These are phyloP conservation scores for Tachuris rubrigastra DNA, from an alignment of 2,113 vertebrate species.

Conservation along the genomic window DNA sequence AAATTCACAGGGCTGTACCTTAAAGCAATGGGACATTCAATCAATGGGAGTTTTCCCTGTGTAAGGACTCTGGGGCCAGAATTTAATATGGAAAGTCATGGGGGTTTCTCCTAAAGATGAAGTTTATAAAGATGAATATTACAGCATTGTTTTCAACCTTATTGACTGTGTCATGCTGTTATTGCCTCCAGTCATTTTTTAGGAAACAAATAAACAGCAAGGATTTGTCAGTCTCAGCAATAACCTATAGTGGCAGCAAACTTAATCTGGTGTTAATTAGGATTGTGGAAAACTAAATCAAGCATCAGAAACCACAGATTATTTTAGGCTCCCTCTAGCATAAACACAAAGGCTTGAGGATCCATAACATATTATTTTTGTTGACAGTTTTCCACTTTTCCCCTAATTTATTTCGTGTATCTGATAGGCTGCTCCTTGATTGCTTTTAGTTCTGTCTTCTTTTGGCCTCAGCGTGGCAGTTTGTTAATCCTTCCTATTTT, in stretches of 20 bases:
- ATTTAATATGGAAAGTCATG: background rate
- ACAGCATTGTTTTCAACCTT: constrained; percentile 54
- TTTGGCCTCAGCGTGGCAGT: constrained; percentile 66
- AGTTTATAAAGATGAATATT: constrained; percentile 26
- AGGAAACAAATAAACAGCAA: constrained; percentile 71
- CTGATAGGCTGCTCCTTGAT: constrained; percentile 69
- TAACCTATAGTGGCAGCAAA: constrained; percentile 79
- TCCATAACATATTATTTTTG: constrained; percentile 75
- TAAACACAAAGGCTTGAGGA: constrained; percentile 75
- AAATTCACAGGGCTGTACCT: background rate
- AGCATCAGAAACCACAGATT: constrained; percentile 87
- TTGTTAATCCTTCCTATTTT: constrained; percentile 83
- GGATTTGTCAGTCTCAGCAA: constrained; percentile 70
- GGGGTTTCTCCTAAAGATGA: background rate
- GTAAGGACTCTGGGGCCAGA: background rate
- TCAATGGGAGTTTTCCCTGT: background rate
- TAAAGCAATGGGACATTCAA: background rate
- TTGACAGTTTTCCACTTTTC: constrained; percentile 75
- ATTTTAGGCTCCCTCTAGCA: constrained; percentile 79
- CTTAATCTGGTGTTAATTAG: constrained; percentile 88
- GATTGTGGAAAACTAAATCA: constrained; percentile 88
- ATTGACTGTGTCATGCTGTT: constrained; percentile 68
- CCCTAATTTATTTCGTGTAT: constrained; percentile 53
- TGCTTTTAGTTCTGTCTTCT: constrained; percentile 71
- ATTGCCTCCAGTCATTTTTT: constrained; percentile 49